phyloP scores from a whole-genome alignment of 2,797 vertebrate species.

The Heteromormyrus szaboi region DNA sequence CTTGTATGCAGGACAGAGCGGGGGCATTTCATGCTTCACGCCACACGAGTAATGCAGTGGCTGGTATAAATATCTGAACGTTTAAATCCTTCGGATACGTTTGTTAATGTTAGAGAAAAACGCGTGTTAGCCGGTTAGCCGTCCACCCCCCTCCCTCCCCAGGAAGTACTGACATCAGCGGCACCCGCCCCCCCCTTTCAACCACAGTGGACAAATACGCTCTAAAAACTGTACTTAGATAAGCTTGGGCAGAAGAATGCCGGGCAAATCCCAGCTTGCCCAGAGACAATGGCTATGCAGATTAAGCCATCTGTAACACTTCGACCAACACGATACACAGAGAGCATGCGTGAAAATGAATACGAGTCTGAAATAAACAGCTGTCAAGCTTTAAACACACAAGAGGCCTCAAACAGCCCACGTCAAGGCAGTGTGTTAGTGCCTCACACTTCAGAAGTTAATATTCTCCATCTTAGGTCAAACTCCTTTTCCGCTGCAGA shows the following conservation, averaged over 20 bases:
- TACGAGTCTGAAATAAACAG: neutral
- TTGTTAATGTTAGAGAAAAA: neutral
- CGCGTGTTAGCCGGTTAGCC: neutral
- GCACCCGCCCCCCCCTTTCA: neutral
- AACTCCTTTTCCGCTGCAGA: neutral
- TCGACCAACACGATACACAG: neutral
- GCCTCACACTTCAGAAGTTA: neutral
- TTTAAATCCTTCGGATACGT: neutral
- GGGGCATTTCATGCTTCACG: neutral
- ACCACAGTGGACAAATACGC: neutral
- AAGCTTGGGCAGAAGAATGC: neutral
- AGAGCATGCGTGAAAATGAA: neutral
- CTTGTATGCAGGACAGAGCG: neutral
- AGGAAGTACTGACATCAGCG: neutral
- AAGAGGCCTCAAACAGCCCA: neutral
- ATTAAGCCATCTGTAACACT: neutral
- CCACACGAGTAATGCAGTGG: neutral
- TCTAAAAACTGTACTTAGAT: neutral
- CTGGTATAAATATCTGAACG: neutral
- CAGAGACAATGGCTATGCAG: neutral
- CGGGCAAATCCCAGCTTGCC: neutral
- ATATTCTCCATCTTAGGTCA: neutral
- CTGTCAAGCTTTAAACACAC: neutral
- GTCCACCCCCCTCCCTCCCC: neutral
- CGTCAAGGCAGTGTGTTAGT: neutral